Conservation (phyloP, 1,140 invertebrate species). For the Paraescarpia echinospica region DNA sequence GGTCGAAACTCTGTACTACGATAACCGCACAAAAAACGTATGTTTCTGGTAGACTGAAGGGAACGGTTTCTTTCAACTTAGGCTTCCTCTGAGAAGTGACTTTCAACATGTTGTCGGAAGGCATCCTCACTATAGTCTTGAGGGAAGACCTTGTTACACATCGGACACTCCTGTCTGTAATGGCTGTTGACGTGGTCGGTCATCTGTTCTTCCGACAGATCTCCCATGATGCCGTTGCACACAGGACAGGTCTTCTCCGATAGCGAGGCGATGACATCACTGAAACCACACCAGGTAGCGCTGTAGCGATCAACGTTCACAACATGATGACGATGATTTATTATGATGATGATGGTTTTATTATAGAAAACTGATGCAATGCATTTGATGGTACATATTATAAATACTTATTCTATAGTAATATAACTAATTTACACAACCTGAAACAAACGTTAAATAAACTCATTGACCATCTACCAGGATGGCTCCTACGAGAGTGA, state of each 20-base stretch:
- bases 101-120: background rate
- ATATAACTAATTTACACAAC: too few species aligned
- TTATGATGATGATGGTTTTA: too few species aligned
- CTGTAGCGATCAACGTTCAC: background rate
- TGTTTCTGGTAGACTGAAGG: background rate
- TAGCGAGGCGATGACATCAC: conserved; percentile 36
- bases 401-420: too few species aligned
- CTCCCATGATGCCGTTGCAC: conserved; percentile 32
- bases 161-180: conserved; percentile 33
- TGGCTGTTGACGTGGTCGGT: conserved; percentile 32
- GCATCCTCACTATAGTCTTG: background rate
- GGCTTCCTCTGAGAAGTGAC: background rate
- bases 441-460: too few species aligned
- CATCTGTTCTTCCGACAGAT: conserved; percentile 27
- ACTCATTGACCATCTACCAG: too few species aligned
- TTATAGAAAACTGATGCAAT: too few species aligned
- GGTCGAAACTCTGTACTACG: background rate
- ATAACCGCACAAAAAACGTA: background rate
- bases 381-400: too few species aligned
- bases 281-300: conserved; percentile 29
- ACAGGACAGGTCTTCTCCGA: conserved; percentile 34
- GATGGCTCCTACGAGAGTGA: too few species aligned
- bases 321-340: too few species aligned
- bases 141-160: conserved; percentile 30
- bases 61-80: background rate